Base-by-base conservation (phyloP, 2,113 vertebrate genomes). In the Cacatua alba region DNA sequence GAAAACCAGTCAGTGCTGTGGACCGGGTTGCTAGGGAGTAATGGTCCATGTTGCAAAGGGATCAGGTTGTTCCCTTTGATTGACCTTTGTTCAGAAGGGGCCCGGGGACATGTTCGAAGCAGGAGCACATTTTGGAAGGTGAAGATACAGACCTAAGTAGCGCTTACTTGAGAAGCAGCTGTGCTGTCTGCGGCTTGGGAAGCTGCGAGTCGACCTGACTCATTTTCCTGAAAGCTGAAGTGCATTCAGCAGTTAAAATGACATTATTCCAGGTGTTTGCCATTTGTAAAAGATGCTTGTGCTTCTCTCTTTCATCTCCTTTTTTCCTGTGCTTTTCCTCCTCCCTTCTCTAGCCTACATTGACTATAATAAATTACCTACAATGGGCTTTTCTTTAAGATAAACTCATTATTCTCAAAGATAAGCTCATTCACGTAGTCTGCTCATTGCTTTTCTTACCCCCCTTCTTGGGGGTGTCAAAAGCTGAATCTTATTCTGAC, bases 211-310 rank as follows among this genome's bases (percentile, higher is more conserved):
- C 2, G 0, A 78, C 5, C 0, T 21, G 72, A 75, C 55, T 86
- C 86, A 86, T 91, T 79, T 87, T 71, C 62, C 62, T 78, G 80
- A 88, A 83, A 76, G 80, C 83, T 91, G 88, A 76, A 96, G 57
- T 41, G 65, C 67, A 57, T 89, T 88, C 1, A 3, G 57, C 46
- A 81, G 77, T 69, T 87, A 69, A 87, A 95, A 72, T 82, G n/a
- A 85, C 63, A 48, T 89, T 71, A 84, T 82, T 87, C 72, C 75
- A 78, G 62, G 62, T 71, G 74, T 92, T 89, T 59, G 65, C 29
- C 77, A 49, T 77, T 90, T 89, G 70, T 62, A 79, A 87, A 89
- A 72, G 65, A 43, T 87, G 52, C 41, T 91, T 4, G 3, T 76
- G 49, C 41, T 33, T 76, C 39, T 75, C 6, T 76, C 48, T 82